Base-by-base conservation (phyloP, 1,140 invertebrate species). In the Brachionus asplanchnoidis region DNA sequence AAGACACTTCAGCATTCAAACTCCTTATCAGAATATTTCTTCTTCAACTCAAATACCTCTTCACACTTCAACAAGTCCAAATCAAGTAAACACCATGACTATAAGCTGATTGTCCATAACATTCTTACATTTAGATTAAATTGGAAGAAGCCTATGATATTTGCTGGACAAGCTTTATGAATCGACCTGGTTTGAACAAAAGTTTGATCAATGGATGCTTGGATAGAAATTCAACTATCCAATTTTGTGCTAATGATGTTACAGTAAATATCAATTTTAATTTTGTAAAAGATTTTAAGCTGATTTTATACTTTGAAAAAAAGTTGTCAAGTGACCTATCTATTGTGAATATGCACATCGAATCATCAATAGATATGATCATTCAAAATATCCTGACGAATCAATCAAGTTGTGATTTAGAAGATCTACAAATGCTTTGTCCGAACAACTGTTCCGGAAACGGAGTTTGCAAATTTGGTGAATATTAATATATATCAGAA, bases 291-390 rank as follows among this genome's bases (percentile, higher is more conserved):
- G 4, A 36, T 68, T 32, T 36, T 12, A 68, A 68, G 12, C 14
- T 11, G 14, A 40, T 40, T 42, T 40, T 73, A 32, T 11, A n/a
- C 40, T 42, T 73, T 73, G 12, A 20, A 28, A 14, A 28, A 28
- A 32, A 73, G 68, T n/a, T 73, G 3, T 40, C 68, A 40, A 36
- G 36, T 40, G 32, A 73, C 32, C 14, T n/a, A 40, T 46, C 40
- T 46, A 20, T 77, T 46, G 44, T 77, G 17, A 50, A 77, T 36
- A 50, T 17, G 50, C 73, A 77, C 44, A 77, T 77, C 17, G 40
- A 77, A 77, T 46, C 73, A 46, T 46, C 73, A 23, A 77, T 50
- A 26, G 73, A 77, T 46, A 46, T 77, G 17, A 50, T 44, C 32
- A 77, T 77, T 46, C 73, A 46, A 77, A 77, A 50, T 28, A 77